Conservation (phyloP, 2,797 vertebrate species). For the Dipus sagitta region DNA sequence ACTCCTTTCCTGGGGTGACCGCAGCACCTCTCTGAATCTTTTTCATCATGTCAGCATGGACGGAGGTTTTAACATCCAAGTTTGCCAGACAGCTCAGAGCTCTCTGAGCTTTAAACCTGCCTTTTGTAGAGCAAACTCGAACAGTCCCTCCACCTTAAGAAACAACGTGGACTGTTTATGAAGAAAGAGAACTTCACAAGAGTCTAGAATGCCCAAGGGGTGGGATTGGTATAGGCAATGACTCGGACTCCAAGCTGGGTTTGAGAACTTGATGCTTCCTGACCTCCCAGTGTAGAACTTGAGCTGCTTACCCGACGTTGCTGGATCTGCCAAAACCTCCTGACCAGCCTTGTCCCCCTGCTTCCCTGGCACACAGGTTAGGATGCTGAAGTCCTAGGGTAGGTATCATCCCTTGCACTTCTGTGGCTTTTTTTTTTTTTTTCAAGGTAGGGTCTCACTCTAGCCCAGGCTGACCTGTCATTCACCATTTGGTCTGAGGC, state of each 20-base stretch:
- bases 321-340: neutral
- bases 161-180: neutral
- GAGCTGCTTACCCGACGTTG: neutral
- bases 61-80: neutral
- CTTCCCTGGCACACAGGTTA: neutral
- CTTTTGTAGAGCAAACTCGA: neutral
- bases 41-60: neutral
- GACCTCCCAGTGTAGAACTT: too few species aligned
- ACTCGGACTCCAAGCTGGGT: neutral
- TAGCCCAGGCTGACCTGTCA: too few species aligned
- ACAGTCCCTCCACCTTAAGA: neutral
- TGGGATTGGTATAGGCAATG: too few species aligned
- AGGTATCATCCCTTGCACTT: neutral
- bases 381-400: neutral
- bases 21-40: neutral
- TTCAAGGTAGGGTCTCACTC: too few species aligned
- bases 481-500: too few species aligned
- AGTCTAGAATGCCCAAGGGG: neutral
- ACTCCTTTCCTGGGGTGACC: slow-evolving; percentile 12
- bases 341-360: neutral
- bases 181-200: slow-evolving; percentile 19
- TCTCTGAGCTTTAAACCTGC: neutral
- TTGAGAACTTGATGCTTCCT: neutral
- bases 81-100: neutral
- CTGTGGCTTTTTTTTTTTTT: neutral